Base-by-base conservation (phyloP, 2,888 invertebrate species). In the Glyphotaelius pellucidus region DNA sequence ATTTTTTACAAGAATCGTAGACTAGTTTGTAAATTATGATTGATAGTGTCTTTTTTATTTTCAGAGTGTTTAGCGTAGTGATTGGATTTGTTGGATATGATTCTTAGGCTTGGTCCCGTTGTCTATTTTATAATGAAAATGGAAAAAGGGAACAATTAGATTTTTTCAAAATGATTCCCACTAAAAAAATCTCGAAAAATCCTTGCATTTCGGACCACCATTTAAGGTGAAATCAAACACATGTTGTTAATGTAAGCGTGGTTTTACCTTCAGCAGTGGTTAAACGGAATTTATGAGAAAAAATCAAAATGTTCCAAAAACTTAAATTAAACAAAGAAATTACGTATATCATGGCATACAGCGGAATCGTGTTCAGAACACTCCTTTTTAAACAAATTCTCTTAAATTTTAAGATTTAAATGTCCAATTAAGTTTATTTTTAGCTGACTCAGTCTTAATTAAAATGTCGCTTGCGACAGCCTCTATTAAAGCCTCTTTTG, bases 71-170 rank as follows among this genome's bases (percentile, higher is more conserved):
- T 80, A 87, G 91, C 89, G 88, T 90, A 92, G 89, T 90, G 91
- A 92, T 93, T 92, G 91, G 89, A 91, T 92, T 92, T 91, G 90
- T 91, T 92, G 93, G 93, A 93, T 93, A 93, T 93, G 93, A 92
- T 91, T 93, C 85, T 88, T 91, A 90, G 91, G 90, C 81, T 93
- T 93, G 93, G 93, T 93, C 93, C 93, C 93, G 92, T 92, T 80
- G 35, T 47, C 89, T 89, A 89, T 89, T 88, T 91, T 91, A 89
- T 67, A 67, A 67, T 67, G 52, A 88, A 67, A 79, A 88, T 88
- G 88, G 89, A 85, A 79, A 80, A 91, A 52, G 88, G 79, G 80
- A 83, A 91, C 32, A 80, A 35, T 84, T 90, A 30, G 67, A 86
- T 80, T 30, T 80, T 80, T 83, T 83, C 83, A 25, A 83, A 83